phyloP scores from a whole-genome alignment of 2,113 vertebrate genomes.

The Vidua chalybeata region DNA sequence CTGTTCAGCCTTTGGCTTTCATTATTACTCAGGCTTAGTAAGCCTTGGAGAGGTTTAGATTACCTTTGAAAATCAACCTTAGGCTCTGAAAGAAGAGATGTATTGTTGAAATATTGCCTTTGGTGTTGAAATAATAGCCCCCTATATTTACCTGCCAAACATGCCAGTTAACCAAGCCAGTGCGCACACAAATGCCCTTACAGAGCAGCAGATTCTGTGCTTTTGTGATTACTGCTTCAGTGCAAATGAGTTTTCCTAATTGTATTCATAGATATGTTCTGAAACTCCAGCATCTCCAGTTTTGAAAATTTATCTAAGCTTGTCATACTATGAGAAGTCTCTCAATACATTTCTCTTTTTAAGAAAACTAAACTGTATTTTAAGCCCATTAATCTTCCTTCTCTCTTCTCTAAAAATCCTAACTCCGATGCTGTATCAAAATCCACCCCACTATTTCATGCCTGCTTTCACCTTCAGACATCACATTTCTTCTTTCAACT shows the following conservation, averaged over 20 bases:
- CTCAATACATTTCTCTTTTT: neutral
- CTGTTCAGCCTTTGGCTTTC: neutral
- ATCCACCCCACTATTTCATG: neutral
- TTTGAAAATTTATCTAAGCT: neutral
- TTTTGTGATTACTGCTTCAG: neutral
- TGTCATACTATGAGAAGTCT: neutral
- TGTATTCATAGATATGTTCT: neutral
- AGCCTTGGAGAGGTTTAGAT: neutral
- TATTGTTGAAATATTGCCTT: neutral
- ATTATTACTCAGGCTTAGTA: neutral
- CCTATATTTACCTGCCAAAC: neutral
- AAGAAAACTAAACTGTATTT: neutral
- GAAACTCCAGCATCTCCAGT: neutral
- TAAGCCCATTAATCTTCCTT: neutral
- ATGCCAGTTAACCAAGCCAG: neutral
- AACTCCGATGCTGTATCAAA: neutral
- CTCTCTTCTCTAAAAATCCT: neutral
- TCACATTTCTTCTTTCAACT: conserved; percentile 27
- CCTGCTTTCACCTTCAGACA: conserved; percentile 9
- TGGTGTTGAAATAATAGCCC: neutral
- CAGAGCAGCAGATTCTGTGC: neutral
- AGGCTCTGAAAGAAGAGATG: neutral
- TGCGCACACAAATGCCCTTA: neutral
- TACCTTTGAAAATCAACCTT: neutral
- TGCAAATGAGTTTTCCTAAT: neutral